Conservation (phyloP, 2,888 invertebrate species). For the Netelia inedita region DNA sequence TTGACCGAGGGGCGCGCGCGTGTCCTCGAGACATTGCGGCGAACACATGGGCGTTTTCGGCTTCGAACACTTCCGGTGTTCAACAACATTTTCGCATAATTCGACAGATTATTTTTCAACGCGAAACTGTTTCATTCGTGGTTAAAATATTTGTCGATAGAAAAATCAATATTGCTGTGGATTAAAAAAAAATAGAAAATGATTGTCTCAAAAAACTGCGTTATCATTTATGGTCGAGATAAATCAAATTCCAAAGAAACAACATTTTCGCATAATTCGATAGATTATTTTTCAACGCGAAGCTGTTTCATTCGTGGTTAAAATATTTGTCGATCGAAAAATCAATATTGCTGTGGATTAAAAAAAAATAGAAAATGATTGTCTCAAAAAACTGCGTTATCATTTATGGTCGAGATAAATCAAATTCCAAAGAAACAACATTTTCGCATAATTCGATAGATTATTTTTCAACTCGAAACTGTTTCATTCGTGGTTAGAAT, state of each 20-base stretch:
- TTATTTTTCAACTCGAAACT: neutral
- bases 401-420: conserved; percentile 20
- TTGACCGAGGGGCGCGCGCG: conserved; percentile 30
- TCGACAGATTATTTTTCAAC: neutral
- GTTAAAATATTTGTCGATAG: neutral
- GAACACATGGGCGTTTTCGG: conserved; percentile 34
- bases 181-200: neutral
- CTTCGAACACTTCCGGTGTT: too few species aligned
- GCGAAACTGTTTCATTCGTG: neutral
- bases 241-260: too few species aligned
- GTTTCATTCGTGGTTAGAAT: neutral
- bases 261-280: too few species aligned
- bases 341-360: neutral
- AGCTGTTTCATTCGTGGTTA: neutral
- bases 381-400: neutral
- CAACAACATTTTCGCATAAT: too few species aligned
- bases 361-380: neutral
- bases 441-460: too few species aligned
- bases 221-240: conserved; percentile 11
- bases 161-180: neutral
- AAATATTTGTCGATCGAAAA: neutral
- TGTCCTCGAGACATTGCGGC: neutral
- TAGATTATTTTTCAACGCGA: neutral
- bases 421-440: too few species aligned
- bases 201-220: neutral